Percentiles rank a stretch among this genome's conserved stretches.
phyloP scores from a whole-genome alignment of 2,797 vertebrate genomes.

The Sphenodon punctatus region DNA sequence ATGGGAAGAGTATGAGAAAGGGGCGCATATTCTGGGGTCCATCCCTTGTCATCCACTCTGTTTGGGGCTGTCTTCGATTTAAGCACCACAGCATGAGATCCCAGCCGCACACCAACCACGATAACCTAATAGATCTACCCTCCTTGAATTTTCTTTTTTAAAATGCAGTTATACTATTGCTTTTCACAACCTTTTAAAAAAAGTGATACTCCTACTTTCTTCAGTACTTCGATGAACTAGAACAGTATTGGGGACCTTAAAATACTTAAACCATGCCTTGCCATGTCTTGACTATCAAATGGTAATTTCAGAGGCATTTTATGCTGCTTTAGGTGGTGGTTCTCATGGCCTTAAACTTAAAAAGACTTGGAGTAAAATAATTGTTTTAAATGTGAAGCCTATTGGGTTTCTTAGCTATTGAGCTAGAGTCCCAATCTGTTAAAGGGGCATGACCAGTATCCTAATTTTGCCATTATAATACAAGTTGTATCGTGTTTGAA shows the following conservation, averaged over 20 bases:
- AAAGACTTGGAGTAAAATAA: too few species aligned
- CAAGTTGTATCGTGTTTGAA: neutral
- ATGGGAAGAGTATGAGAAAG: too few species aligned
- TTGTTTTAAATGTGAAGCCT: neutral
- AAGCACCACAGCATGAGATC: too few species aligned
- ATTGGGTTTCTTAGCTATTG: conserved; percentile 15
- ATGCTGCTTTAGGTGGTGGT: neutral
- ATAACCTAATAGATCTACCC: too few species aligned
- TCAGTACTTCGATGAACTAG: neutral
- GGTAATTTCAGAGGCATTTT: accelerated
- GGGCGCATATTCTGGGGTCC: too few species aligned
- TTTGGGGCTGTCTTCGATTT: too few species aligned
- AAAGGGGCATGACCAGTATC: neutral
- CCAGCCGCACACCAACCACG: too few species aligned
- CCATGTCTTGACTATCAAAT: neutral
- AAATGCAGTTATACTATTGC: too few species aligned
- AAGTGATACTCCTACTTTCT: neutral
- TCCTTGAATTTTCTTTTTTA: too few species aligned
- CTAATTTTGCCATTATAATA: neutral
- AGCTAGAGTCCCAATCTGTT: neutral
- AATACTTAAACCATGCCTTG: neutral
- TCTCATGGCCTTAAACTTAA: neutral
- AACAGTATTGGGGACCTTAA: neutral
- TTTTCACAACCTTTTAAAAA: too few species aligned
- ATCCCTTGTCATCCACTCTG: too few species aligned